These are phyloP conservation scores for Grapholita molesta DNA, from an alignment of 1,140 invertebrate species.

Conservation along the genomic window DNA sequence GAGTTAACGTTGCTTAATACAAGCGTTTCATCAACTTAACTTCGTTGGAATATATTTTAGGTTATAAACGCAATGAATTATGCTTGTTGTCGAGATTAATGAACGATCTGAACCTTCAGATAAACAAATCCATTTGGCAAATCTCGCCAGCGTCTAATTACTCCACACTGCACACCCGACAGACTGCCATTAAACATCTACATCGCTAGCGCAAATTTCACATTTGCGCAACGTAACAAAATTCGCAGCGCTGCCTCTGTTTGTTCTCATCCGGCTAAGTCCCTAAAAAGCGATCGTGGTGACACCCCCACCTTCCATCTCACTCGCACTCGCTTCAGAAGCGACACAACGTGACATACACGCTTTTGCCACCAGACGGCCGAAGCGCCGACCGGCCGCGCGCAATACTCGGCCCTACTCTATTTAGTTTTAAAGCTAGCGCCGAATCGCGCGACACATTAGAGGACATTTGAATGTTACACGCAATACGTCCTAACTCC, in stretches of 20 bases:
- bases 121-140: conserved; percentile 2
- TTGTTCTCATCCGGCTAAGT: conserved; percentile 51
- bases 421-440: conserved; percentile 44
- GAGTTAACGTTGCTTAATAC: background rate
- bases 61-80: background rate
- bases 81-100: background rate
- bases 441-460: conserved; percentile 71
- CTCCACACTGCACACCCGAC: background rate
- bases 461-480: conserved; percentile 59
- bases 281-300: conserved; percentile 64
- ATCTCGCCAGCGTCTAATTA: conserved; percentile 7
- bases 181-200: conserved; percentile 13
- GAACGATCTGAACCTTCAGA: background rate
- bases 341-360: conserved; percentile 67
- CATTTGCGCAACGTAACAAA: conserved; percentile 48
- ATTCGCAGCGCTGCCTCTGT: conserved; percentile 41
- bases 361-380: conserved; percentile 35
- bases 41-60: background rate
- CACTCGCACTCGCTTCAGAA: conserved; percentile 53
- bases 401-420: conserved; percentile 49
- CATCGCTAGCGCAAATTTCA: conserved; percentile 27
- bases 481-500: conserved; percentile 37
- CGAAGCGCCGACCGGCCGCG: conserved; percentile 41
- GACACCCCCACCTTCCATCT: conserved; percentile 63
- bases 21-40: background rate